Conservation (phyloP, 2,113 vertebrate genomes). For the Pterophyllum scalare region DNA sequence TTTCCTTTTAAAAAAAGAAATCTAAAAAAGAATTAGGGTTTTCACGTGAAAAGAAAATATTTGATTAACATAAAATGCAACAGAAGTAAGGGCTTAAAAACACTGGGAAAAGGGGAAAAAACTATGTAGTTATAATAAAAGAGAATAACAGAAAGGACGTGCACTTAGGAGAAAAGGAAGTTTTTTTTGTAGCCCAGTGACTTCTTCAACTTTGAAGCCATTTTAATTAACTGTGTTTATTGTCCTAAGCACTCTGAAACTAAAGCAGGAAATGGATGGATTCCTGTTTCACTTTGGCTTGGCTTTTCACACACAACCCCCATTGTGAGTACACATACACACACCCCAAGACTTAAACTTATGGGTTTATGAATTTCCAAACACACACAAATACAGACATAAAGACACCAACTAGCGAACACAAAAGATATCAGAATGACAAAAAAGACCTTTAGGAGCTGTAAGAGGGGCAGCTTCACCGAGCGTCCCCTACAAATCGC, state of each 20-base stretch:
- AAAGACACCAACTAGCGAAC: conserved; percentile 2
- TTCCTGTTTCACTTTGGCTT: conserved; percentile 70
- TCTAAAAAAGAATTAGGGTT: neutral
- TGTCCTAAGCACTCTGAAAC: conserved; percentile 69
- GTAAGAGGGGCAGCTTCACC: conserved; percentile 31
- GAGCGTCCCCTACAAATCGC: conserved; percentile 56
- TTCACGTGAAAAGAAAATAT: neutral
- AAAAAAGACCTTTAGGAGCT: conserved; percentile 61
- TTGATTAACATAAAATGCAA: neutral
- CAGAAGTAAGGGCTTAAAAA: neutral
- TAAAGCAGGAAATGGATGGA: conserved; percentile 74
- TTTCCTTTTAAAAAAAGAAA: neutral
- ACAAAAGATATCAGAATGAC: conserved; percentile 34
- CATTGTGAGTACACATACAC: conserved; percentile 36
- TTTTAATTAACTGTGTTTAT: conserved; percentile 79
- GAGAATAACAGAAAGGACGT: conserved; percentile 27
- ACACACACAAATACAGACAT: conserved; percentile 33
- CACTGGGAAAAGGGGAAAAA: neutral
- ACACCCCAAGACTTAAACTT: conserved; percentile 13
- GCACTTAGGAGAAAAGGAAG: conserved; percentile 40
- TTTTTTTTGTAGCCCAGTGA: conserved; percentile 49
- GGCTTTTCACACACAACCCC: conserved; percentile 43
- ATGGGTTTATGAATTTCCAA: conserved; percentile 8
- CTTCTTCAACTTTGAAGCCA: conserved; percentile 70
- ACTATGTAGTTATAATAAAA: conserved; percentile 3